These are phyloP conservation scores for Hydrozoanthus gracilis DNA, from an alignment of 92 coral and sea anemone genomes.

Conservation along the genomic window DNA sequence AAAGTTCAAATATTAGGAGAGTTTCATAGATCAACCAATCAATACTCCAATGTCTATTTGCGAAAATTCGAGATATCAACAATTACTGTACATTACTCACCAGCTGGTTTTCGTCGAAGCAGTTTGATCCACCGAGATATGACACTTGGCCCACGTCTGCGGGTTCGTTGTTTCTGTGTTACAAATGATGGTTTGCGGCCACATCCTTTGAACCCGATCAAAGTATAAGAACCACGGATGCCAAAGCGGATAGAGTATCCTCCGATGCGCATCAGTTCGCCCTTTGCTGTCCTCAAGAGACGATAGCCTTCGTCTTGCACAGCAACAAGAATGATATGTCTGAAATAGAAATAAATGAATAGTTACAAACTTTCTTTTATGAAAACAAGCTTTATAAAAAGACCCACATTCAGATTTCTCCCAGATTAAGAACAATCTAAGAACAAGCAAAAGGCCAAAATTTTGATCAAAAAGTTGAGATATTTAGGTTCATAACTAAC, in stretches of 20 bases:
- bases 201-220: constrained; percentile 73
- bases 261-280: constrained; percentile 32
- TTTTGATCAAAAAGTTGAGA: too few species aligned
- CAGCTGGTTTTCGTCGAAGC: constrained; percentile 9
- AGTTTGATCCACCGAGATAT: constrained; percentile 53
- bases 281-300: neutral
- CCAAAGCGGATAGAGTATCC: constrained; percentile 16
- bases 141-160: constrained; percentile 55
- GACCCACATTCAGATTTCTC: neutral
- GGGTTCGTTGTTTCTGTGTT: constrained; percentile 46
- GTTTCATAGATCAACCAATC: neutral
- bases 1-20: neutral
- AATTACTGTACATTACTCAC: neutral
- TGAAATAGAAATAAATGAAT: neutral
- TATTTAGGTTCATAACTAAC: too few species aligned
- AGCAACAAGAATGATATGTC: constrained; percentile 17
- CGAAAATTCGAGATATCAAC: neutral
- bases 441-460: too few species aligned
- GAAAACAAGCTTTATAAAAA: too few species aligned
- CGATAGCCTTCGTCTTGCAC: constrained; percentile 41
- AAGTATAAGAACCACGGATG: constrained; percentile 64
- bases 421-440: neutral
- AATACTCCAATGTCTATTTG: neutral
- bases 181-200: constrained; percentile 74
- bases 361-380: too few species aligned